A percentile compares a stretch with the other conserved stretches of the same genome.
phyloP scores from a whole-genome alignment of 2,113 vertebrate genomes.

The Ibidorhyncha struthersii region DNA sequence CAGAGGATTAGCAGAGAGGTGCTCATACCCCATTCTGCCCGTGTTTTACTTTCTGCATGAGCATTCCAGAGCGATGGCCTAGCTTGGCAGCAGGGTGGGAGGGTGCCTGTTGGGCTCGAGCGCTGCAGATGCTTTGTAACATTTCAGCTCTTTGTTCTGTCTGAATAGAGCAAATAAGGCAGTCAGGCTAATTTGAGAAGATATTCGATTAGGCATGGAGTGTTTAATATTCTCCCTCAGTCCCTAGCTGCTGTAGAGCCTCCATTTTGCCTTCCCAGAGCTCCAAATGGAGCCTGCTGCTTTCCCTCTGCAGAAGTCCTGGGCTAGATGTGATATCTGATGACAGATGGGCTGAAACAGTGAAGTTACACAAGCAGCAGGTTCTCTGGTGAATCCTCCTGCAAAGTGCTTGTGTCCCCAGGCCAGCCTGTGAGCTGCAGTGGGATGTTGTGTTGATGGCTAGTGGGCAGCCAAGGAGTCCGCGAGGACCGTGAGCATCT shows the following conservation, averaged over 20 bases:
- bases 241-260: neutral
- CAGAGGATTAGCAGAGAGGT: neutral
- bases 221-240: conserved; percentile 49
- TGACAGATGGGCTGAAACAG: neutral
- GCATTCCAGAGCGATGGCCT: neutral
- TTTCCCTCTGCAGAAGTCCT: neutral
- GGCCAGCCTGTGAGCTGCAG: neutral
- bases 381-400: neutral
- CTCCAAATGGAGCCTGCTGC: neutral
- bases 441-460: neutral
- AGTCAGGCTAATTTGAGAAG: conserved; percentile 58
- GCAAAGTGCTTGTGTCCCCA: neutral
- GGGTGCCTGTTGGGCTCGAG: neutral
- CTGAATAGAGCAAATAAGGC: conserved; percentile 65
- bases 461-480: neutral
- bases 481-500: neutral
- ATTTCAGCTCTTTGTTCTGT: conserved; percentile 62
- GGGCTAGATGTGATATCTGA: neutral
- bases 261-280: conserved; percentile 41
- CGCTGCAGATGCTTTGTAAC: conserved; percentile 54
- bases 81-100: neutral
- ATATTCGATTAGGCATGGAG: conserved; percentile 53
- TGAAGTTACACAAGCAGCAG: neutral
- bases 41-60: neutral
- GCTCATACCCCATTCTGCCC: neutral